Evolutionary conservation across 2,113 vertebrate species (phyloP), one percentile per base, ranked within the genome.

Genomic region (Ancistrus triradiatus): DNA sequence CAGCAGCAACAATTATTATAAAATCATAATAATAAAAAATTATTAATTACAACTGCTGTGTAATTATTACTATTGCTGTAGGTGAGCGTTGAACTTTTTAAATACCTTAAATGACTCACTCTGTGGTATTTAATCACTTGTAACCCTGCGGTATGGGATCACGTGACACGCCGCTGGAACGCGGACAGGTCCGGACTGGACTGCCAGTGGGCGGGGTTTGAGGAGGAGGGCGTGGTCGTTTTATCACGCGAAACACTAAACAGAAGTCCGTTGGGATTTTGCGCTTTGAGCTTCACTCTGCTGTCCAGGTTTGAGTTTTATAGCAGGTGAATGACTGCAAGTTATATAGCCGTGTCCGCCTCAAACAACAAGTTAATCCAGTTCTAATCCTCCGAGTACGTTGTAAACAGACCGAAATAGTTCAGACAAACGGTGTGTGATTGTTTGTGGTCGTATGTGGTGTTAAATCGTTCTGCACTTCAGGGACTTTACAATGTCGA

Each of bases 121-220:
- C n/a, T n/a, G n/a, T n/a, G n/a, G n/a, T n/a, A n/a, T n/a, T n/a
- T n/a, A n/a, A n/a, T n/a, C n/a, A n/a, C n/a, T n/a, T n/a, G n/a
- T n/a, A n/a, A n/a, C n/a, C n/a, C 2, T 42, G 38, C 13, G 38
- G 11, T 15, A 4, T 4, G 38, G 11, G n/a, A 15, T n/a, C 38
- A 42, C 38, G 13, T 51, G 15, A 17, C 27, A 24, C 15, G 13
- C 37, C 21, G 17, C 50, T 27, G 57, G 9, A 37, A 53, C 77
- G 71, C 58, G 17, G 38, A 51, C 77, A 70, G 46, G 59, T 66
- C 24, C 38, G 47, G 57, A 69, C 77, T 38, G 44, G 65, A 59
- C 63, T 38, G 55, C 17, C 7, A 8, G 58, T 76, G 77, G 84
- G 85, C 76, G 84, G 78, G 82, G 74, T 75, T 4, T 55, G 8